phyloP scores from a whole-genome alignment of 2,888 invertebrate species.

The Lasioglossum lativentre region DNA sequence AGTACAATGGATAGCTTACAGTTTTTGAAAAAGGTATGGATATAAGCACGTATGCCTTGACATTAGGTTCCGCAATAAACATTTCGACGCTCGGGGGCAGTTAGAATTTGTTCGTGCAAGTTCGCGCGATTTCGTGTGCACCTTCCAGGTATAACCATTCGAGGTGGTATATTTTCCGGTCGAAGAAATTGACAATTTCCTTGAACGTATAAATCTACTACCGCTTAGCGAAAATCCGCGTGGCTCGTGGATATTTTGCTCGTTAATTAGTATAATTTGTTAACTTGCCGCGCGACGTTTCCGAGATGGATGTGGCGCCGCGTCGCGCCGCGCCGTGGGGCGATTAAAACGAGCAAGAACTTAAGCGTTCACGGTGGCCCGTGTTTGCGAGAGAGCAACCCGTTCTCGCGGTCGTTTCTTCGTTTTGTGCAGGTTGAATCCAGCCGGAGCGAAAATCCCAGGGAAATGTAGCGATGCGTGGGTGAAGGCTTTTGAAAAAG shows the following conservation, averaged over 20 bases:
- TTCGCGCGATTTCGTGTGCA: neutral
- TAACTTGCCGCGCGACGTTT: slow-evolving; percentile 1
- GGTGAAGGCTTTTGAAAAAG: slow-evolving; percentile 38
- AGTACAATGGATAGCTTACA: too few species aligned
- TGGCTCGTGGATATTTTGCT: neutral
- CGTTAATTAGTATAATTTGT: slow-evolving; percentile 31
- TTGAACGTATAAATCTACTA: neutral
- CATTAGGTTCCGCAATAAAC: too few species aligned
- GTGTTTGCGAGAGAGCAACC: neutral
- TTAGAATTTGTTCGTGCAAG: too few species aligned
- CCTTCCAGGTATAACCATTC: too few species aligned
- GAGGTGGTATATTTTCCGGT: neutral
- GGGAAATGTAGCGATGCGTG: slow-evolving; percentile 30
- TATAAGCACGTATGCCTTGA: too few species aligned
- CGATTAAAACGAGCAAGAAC: slow-evolving; percentile 41
- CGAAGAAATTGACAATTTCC: neutral
- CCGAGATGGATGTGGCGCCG: neutral
- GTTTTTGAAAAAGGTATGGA: too few species aligned
- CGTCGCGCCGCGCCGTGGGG: too few species aligned
- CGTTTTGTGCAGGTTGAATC: slow-evolving; percentile 37
- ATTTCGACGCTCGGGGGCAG: too few species aligned
- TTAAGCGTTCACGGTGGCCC: neutral
- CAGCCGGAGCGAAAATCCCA: neutral
- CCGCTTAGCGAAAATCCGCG: neutral
- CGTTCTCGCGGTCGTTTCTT: neutral